Evolutionary conservation across 2,113 vertebrate species (phyloP).

Genomic region (Proterorhinus semilunaris): DNA sequence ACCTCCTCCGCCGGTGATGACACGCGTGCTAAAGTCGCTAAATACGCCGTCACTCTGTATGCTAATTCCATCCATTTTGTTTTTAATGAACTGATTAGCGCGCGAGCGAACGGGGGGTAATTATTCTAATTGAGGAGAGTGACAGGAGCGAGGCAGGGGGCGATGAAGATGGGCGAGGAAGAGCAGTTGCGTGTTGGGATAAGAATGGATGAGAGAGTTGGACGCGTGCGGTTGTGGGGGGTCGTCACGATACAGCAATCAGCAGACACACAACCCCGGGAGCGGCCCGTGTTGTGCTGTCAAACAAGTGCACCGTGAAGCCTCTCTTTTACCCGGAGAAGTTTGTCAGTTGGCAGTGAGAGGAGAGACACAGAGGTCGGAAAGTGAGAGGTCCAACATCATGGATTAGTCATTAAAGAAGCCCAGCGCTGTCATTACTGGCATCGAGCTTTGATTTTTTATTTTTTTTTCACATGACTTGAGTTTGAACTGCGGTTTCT

Average conservation of each 20-base stretch:
- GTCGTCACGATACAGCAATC: constrained; percentile 53
- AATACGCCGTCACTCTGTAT: constrained; percentile 74
- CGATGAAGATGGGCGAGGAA: constrained; percentile 55
- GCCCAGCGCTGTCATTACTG: constrained; percentile 51
- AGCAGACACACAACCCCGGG: constrained; percentile 31
- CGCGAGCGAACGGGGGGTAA: constrained; percentile 76
- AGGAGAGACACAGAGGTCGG: constrained; percentile 9
- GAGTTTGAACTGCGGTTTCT: constrained; percentile 51
- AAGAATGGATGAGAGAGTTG: constrained; percentile 31
- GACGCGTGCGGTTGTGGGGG: constrained; percentile 7
- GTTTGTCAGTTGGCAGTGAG: constrained; percentile 60
- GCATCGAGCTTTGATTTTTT: constrained; percentile 68
- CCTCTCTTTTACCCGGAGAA: constrained; percentile 58
- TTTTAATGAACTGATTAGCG: constrained; percentile 83
- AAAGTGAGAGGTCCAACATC: constrained; percentile 33
- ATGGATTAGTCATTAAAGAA: constrained; percentile 63
- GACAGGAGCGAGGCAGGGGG: constrained; percentile 69
- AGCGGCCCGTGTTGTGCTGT: constrained; percentile 45
- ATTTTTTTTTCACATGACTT: constrained; percentile 60
- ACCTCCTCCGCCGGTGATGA: constrained; percentile 52
- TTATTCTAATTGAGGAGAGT: constrained; percentile 78
- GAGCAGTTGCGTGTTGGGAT: constrained; percentile 39
- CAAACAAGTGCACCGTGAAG: constrained; percentile 54
- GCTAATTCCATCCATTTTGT: constrained; percentile 79
- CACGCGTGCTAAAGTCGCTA: constrained; percentile 60